Conservation (phyloP, 2,888 invertebrate genomes). For the Thalpophila matura region DNA sequence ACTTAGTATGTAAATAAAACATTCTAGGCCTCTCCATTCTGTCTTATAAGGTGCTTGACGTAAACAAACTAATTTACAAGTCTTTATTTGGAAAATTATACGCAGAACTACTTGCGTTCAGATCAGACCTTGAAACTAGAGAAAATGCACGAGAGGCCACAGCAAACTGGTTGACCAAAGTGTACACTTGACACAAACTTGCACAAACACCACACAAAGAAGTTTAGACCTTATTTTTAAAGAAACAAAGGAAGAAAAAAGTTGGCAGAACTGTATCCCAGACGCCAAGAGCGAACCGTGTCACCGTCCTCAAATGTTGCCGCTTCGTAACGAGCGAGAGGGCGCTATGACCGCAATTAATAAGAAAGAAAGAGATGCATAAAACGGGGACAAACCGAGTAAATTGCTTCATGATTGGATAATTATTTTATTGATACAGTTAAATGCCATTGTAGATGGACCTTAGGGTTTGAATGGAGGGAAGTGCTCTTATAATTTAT, state of each 20-base stretch:
- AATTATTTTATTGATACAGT: constrained; percentile 90
- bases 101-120: constrained; percentile 66
- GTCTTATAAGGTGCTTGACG: constrained; percentile 55
- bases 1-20: constrained; percentile 26
- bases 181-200: constrained; percentile 70
- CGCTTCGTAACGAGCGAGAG: constrained; percentile 71
- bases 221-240: constrained; percentile 31
- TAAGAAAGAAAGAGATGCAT: constrained; percentile 66
- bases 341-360: constrained; percentile 37
- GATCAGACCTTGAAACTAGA: constrained; percentile 79
- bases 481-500: constrained; percentile 70
- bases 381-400: constrained; percentile 80
- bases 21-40: constrained; percentile 20
- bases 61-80: constrained; percentile 70
- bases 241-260: constrained; percentile 29
- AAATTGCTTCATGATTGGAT: constrained; percentile 89
- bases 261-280: constrained; percentile 67
- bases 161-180: constrained; percentile 73
- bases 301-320: constrained; percentile 80
- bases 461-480: constrained; percentile 70
- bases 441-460: constrained; percentile 80
- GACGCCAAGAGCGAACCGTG: constrained; percentile 76
- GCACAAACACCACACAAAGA: not conserved
- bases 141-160: constrained; percentile 76
- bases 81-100: constrained; percentile 73